Percentiles rank a stretch among this genome's conserved stretches.
These are phyloP conservation scores for Choloepus hoffmanni DNA, from an alignment of 2,113 vertebrate genomes.

Conservation along the genomic window DNA sequence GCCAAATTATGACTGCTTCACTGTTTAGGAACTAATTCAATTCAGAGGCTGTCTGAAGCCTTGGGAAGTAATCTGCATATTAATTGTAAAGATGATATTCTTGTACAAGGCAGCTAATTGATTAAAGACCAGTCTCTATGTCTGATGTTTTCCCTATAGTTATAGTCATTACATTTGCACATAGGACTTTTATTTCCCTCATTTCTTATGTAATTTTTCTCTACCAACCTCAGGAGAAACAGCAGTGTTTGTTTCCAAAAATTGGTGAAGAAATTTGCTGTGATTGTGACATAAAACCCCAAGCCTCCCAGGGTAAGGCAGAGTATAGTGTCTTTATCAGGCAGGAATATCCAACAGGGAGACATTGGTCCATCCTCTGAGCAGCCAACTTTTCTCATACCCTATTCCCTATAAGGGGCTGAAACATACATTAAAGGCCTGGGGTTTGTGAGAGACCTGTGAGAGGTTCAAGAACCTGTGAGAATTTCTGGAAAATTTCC, in stretches of 20 bases:
- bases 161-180: slow-evolving; percentile 11
- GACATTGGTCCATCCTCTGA: background rate
- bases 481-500: background rate
- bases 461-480: no score
- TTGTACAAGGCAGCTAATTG: slow-evolving; percentile 8
- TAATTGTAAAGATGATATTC: slow-evolving; percentile 60
- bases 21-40: slow-evolving; percentile 22
- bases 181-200: slow-evolving; percentile 26
- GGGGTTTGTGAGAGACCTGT: background rate
- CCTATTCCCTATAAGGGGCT: background rate
- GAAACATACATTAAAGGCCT: background rate
- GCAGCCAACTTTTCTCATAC: background rate
- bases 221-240: background rate
- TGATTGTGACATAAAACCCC: background rate
- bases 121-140: slow-evolving; percentile 52
- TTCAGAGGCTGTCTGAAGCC: slow-evolving; percentile 6
- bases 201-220: slow-evolving; percentile 49
- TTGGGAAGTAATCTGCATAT: slow-evolving; percentile 45
- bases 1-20: background rate
- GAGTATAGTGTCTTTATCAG: background rate
- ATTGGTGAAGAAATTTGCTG: background rate
- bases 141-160: slow-evolving; percentile 48
- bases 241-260: background rate
- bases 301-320: fast-evolving
- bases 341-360: background rate